These are phyloP conservation scores for Empis stercorea DNA, from an alignment of 2,888 invertebrate species.

Conservation along the genomic window DNA sequence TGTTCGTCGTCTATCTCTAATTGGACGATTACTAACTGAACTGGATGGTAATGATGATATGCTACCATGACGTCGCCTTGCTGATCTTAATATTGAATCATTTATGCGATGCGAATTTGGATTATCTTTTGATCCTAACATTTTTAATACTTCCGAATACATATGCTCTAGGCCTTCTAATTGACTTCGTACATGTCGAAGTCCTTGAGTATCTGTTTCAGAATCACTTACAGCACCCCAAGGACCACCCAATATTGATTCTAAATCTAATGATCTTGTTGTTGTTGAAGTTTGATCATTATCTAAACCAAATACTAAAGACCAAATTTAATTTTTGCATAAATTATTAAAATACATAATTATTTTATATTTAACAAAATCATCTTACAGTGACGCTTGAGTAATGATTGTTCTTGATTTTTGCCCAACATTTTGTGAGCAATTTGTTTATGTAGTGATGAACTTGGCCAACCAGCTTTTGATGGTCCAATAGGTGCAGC, in stretches of 20 bases:
- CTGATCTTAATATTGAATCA: slow-evolving; percentile 20
- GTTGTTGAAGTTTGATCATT: slow-evolving; percentile 69
- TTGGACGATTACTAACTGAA: slow-evolving; percentile 66
- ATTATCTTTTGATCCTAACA: slow-evolving; percentile 32
- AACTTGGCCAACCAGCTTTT: slow-evolving; percentile 17
- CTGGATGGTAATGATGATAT: slow-evolving; percentile 74
- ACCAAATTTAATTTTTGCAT: neutral
- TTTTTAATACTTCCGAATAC: slow-evolving; percentile 51
- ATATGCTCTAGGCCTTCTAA: slow-evolving; percentile 72
- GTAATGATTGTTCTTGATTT: slow-evolving; percentile 16
- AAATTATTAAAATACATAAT: neutral
- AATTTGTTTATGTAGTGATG: slow-evolving; percentile 15
- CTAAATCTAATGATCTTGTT: slow-evolving; percentile 60
- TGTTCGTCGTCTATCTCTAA: slow-evolving; percentile 49
- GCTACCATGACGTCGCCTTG: slow-evolving; percentile 58
- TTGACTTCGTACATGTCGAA: slow-evolving; percentile 65
- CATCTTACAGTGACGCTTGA: slow-evolving; percentile 17
- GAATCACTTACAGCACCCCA: slow-evolving; percentile 48
- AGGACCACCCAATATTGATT: slow-evolving; percentile 62
- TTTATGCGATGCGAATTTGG: neutral
- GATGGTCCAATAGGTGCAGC: slow-evolving; percentile 23
- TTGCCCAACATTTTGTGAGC: slow-evolving; percentile 11
- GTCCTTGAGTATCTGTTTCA: slow-evolving; percentile 62
- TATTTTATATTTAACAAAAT: neutral
- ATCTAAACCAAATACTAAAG: slow-evolving; percentile 54